These are phyloP conservation scores for Hirtodrosophila duncani DNA, from an alignment of 2,888 invertebrate genomes.

Conservation along the genomic window DNA sequence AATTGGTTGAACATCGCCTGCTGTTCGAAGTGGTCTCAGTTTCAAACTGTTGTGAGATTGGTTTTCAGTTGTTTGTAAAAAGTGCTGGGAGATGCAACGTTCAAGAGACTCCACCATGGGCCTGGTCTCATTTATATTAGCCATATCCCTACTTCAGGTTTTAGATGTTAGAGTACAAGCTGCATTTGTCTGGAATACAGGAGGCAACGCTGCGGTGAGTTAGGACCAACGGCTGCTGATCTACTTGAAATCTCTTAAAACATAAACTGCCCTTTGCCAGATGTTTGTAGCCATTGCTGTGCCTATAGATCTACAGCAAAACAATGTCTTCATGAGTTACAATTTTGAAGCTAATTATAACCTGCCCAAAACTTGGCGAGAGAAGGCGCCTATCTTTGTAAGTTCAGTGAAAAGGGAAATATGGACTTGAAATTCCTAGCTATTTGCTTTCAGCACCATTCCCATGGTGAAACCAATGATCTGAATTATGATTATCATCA, in stretches of 20 bases:
- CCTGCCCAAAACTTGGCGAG: slow-evolving; percentile 80
- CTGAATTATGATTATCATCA: slow-evolving; percentile 4
- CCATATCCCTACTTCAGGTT: too few relatives aligned
- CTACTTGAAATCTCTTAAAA: too few relatives aligned
- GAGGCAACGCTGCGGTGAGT: slow-evolving; percentile 43
- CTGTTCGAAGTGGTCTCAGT: neutral
- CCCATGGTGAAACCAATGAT: slow-evolving; percentile 32
- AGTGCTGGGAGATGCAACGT: neutral
- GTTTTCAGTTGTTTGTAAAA: slow-evolving; percentile 17
- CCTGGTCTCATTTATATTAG: neutral
- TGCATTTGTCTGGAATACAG: slow-evolving; percentile 47
- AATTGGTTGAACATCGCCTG: slow-evolving; percentile 35
- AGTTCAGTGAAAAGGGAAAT: slow-evolving; percentile 21
- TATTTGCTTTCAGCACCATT: slow-evolving; percentile 16
- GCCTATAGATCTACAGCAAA: slow-evolving; percentile 83
- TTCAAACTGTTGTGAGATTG: neutral
- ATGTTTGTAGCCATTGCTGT: slow-evolving; percentile 85
- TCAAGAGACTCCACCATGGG: neutral
- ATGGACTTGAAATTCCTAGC: neutral
- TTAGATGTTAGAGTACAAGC: neutral
- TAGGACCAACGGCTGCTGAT: too few relatives aligned
- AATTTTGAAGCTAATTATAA: slow-evolving; percentile 86
- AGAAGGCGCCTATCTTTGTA: slow-evolving; percentile 55
- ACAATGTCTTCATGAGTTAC: slow-evolving; percentile 85
- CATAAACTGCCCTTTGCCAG: slow-evolving; percentile 75